Evolutionary conservation across 2,888 invertebrate species (phyloP), one percentile per base, ranked within the genome.

Genomic region (Vannuccia rotundouncinata): DNA sequence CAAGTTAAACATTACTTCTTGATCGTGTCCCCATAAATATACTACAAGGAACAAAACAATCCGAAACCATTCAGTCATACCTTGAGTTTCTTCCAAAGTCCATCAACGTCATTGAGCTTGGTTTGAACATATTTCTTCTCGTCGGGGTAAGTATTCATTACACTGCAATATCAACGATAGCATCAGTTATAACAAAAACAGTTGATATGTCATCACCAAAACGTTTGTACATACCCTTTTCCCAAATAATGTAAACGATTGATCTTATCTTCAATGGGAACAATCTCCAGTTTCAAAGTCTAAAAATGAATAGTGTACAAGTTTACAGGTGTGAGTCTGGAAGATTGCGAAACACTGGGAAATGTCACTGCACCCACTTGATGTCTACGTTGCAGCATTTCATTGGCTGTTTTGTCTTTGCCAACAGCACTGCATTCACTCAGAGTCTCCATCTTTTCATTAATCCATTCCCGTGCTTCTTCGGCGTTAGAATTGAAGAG

Each of bases 401-500:
- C 92, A 0, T 95, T 95, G 0, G 95, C 84, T 84, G 94, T 92
- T 66, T 96, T 90, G 89, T 96, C 96, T 0, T 93, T 92, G 0
- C 94, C 94, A 29, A 88, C 83, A 79, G 89, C 90, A 76, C 86
- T 84, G 29, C 83, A 86, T n/a, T 87, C 86, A 74, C 94, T 94
- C 81, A 96, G 88, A 86, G 95, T 94, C 82, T 92, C 92, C 90
- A 94, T 94, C 89, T 98, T 98, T 89, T 97, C 97, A 79, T 92
- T 90, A 93, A 99, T 97, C 97, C 98, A 98, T 86, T 95, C 95
- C 83, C 93, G 92, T 0, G 96, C 94, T 87, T 98, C 98, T 86
- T 95, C 95, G 88, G 97, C 98, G 0, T 95, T 94, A 79, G 95
- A 92, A 85, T 95, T 92, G 90, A 97, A 99, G 5, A 97, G 90